Evolutionary conservation across 1,140 invertebrate species (phyloP), one percentile per base, ranked within the genome.

Genomic region (Scaptomyza montana): DNA sequence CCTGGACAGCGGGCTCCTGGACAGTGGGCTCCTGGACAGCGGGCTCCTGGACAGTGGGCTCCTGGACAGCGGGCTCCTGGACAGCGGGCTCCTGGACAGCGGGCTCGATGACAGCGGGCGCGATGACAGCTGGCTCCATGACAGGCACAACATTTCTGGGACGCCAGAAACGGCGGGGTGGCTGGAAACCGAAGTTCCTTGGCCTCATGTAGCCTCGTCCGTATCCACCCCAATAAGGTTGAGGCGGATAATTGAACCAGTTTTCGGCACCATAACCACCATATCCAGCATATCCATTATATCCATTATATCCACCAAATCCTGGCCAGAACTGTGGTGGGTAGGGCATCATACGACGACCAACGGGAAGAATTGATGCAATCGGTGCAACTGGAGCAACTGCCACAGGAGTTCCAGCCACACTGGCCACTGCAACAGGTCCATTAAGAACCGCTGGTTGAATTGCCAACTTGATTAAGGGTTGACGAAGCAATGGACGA

Each of bases 401-500:
- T 7, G 13, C 50, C 9, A 39, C 30, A 0, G 45, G 13, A 6
- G 12, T 10, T 10, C 1, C 13, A 19, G 36, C 19, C 21, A 41
- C 21, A 2, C 28, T 3, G 2, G 45, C 45, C n/a, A 57, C 46
- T 0, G 66, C 28, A 30, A 30, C 28, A 30, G 30, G 30, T 2
- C 19, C 46, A 3, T 5, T 45, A 36, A 25, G 61, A 16, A 71
- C 36, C 0, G 53, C 12, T 1, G 69, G 69, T 3, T 66, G 47
- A 2, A 72, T 62, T 4, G 69, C 69, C 39, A 72, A 21, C 69
- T 72, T 72, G 39, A 72, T 54, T 5, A 72, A 13, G 0, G 69
- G 55, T 36, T 45, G 56, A 10, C 49, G 12, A 0, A 68, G 5
- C 3, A 16, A 12, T 4, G 69, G 19, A 8, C 43, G 41, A 55